Conservation (phyloP, 2,797 vertebrate species). For the Dermochelys coriacea region DNA sequence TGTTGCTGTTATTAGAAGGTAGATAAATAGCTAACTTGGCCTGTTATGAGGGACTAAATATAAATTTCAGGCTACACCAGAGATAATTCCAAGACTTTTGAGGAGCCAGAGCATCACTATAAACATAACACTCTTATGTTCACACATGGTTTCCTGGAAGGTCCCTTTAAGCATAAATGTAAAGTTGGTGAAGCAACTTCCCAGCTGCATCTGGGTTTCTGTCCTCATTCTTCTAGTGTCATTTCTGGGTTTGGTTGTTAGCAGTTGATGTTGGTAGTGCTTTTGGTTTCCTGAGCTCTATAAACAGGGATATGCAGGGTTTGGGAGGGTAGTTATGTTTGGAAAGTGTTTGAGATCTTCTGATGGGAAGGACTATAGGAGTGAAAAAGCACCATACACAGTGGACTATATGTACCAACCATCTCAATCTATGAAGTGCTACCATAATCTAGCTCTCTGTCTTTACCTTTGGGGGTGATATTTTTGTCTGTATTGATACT, state of each 20-base stretch:
- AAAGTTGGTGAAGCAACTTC: neutral
- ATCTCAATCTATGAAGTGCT: neutral
- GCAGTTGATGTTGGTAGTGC: neutral
- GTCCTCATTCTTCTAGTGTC: neutral
- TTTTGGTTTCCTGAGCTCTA: neutral
- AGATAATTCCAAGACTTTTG: neutral
- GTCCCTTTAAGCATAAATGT: neutral
- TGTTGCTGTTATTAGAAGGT: neutral
- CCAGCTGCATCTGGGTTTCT: neutral
- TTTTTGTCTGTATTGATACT: neutral
- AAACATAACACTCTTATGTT: fast-evolving
- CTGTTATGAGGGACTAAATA: neutral
- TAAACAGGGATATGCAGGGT: neutral
- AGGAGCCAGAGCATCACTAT: neutral
- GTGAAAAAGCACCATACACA: neutral
- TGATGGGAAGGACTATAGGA: neutral
- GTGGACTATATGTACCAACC: neutral
- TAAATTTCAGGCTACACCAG: fast-evolving
- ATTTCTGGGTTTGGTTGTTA: neutral
- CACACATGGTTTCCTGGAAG: neutral
- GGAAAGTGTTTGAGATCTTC: neutral
- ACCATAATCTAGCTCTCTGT: neutral
- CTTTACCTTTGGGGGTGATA: neutral
- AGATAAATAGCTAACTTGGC: neutral
- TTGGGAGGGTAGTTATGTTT: neutral